Evolutionary conservation across 2,113 vertebrate genomes (phyloP).

Genomic region (Atrichornis clamosus): DNA sequence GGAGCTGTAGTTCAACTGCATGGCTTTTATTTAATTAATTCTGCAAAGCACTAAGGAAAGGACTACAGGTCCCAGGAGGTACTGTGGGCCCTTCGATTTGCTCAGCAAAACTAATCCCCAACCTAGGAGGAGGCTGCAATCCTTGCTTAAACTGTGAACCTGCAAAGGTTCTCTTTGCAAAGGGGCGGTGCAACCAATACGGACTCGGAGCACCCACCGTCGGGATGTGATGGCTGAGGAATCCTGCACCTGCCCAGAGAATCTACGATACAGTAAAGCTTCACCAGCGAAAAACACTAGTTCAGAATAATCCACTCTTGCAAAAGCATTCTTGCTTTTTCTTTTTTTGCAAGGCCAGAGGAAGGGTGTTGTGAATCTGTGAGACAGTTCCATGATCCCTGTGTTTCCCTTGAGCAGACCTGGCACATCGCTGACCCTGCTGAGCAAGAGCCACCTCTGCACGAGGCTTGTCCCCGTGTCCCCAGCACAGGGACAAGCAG

Average conservation of each 20-base stretch:
- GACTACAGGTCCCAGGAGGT: constrained; percentile 72
- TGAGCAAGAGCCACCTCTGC: neutral
- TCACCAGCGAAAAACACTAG: neutral
- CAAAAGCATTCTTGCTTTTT: neutral
- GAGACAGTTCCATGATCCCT: neutral
- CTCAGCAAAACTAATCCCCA: constrained; percentile 53
- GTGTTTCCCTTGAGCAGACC: neutral
- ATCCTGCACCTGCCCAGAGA: neutral
- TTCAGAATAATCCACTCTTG: neutral
- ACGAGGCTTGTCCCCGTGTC: neutral
- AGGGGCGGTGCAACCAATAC: neutral
- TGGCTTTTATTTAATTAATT: constrained; percentile 85
- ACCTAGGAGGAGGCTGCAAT: constrained; percentile 9
- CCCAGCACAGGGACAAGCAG: neutral
- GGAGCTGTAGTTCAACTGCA: constrained; percentile 85
- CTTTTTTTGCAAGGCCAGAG: neutral
- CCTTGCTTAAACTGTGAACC: constrained; percentile 51
- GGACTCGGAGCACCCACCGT: neutral
- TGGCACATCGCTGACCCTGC: neutral
- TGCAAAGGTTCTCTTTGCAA: neutral
- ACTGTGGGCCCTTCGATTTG: constrained; percentile 52
- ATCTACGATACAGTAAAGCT: neutral
- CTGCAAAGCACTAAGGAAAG: constrained; percentile 82
- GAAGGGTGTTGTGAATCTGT: neutral
- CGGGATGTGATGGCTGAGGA: neutral